Evolutionary conservation across 2,797 vertebrate species (phyloP), one percentile per base, ranked within the genome.

Genomic region (Characodon lateralis): DNA sequence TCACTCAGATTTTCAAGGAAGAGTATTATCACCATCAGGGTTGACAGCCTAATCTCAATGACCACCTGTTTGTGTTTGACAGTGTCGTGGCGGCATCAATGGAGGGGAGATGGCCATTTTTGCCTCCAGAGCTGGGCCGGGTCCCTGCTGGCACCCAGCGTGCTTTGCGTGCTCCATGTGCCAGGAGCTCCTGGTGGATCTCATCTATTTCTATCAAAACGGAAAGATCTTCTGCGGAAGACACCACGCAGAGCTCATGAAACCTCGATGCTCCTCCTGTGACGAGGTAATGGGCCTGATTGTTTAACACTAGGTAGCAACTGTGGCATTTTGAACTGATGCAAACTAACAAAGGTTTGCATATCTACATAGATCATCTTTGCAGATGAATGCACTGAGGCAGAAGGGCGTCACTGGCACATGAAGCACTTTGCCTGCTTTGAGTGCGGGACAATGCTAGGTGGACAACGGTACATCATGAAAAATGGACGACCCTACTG

Each of bases 351-450:
- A 7, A 1, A 5, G 14, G 22, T 68, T 24, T 77, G 22, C 26
- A 0, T 76, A 2, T 71, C 9, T 65, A 10, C 14, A 31, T 84
- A 99, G 98, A 98, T 99, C 51, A 99, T 99, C 86, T 98, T 99
- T 91, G 95, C 97, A 2, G 98, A 99, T 26, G 98, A 99, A 90
- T 99, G 98, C 88, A 99, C 98, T 2, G 98, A 99, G 89, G 98
- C 98, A 0, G 98, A 99, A 85, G 97, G 98, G 35, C 96, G 96
- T 65, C 98, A 99, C 80, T 99, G 98, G 98, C 98, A 99, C 93
- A 99, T 99, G 97, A 97, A 97, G 73, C 98, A 99, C 91, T 99
- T 99, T 87, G 97, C 96, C 82, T 99, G 98, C 84, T 98, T 98
- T 0, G 98, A 99, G 91, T 99, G 98, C 39, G 97, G 97, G 81